phyloP scores from a whole-genome alignment of 2,797 vertebrate species.

The Distichodus sexfasciatus region DNA sequence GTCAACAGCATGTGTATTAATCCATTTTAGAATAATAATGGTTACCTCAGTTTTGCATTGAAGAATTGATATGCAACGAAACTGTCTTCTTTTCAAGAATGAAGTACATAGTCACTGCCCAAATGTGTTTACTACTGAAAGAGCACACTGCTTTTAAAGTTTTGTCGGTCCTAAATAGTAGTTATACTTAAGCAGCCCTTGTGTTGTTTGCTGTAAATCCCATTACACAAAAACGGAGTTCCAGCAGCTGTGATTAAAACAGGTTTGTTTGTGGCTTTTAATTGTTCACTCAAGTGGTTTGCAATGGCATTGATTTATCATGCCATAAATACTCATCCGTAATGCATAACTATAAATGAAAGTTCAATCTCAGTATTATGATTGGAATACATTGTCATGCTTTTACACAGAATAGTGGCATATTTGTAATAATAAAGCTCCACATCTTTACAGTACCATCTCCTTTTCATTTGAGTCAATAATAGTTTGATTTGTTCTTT shows the following conservation, averaged over 20 bases:
- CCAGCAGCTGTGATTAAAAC: too few species aligned
- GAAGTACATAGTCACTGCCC: neutral
- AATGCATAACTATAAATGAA: too few species aligned
- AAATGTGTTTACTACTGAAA: conserved; percentile 46
- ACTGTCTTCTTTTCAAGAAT: too few species aligned
- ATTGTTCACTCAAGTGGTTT: conserved; percentile 19
- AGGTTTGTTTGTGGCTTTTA: conserved; percentile 7
- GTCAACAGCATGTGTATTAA: conserved; percentile 29
- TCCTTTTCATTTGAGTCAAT: neutral
- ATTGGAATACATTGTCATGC: neutral
- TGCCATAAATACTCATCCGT: too few species aligned
- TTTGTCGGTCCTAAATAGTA: neutral
- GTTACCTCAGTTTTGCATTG: conserved; percentile 71
- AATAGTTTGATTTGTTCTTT: neutral
- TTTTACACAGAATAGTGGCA: too few species aligned
- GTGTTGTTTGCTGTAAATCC: neutral
- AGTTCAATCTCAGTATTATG: too few species aligned
- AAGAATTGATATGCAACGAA: conserved; percentile 56
- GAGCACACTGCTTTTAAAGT: neutral
- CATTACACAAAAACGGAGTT: neutral
- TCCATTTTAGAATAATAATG: conserved; percentile 53
- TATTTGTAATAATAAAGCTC: too few species aligned
- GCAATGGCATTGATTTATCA: neutral
- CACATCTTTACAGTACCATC: neutral
- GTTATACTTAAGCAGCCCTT: neutral